phyloP scores from a whole-genome alignment of 2,797 vertebrate species.

The Trachurus trachurus region DNA sequence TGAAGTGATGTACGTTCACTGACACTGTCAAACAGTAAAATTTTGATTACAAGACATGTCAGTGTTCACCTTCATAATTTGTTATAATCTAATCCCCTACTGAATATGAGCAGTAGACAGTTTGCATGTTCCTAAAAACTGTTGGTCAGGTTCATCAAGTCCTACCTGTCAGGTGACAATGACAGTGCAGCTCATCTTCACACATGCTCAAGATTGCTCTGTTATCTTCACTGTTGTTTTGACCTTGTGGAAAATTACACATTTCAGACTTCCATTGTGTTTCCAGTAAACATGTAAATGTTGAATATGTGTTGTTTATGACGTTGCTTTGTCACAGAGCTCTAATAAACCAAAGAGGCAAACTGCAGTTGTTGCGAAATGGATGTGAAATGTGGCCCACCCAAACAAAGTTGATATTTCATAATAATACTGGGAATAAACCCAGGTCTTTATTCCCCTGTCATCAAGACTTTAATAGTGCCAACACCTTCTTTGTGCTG shows the following conservation, averaged over 20 bases:
- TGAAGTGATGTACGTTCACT: not conserved
- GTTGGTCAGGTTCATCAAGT: slow-evolving; percentile 40
- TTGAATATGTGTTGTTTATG: not conserved
- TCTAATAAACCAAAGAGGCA: not conserved
- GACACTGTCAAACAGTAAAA: not conserved
- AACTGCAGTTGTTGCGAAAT: slow-evolving; percentile 8
- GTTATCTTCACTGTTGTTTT: not conserved
- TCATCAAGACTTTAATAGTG: slow-evolving; percentile 20
- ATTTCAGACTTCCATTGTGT: slow-evolving; percentile 5
- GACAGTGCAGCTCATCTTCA: slow-evolving; percentile 3
- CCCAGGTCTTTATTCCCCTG: slow-evolving; percentile 3
- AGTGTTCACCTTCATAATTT: not conserved
- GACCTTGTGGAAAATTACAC: slow-evolving; percentile 17
- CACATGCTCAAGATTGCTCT: not conserved
- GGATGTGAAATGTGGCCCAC: not conserved
- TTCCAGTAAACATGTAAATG: not conserved
- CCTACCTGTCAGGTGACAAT: slow-evolving; percentile 30
- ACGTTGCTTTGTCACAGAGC: not conserved
- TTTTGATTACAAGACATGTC: not conserved
- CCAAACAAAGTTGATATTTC: not conserved
- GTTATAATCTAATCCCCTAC: not conserved
- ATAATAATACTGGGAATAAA: slow-evolving; percentile 15
- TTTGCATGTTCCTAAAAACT: not conserved
- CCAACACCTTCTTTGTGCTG: slow-evolving; percentile 41
- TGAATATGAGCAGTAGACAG: not conserved